phyloP scores from a whole-genome alignment of 2,888 invertebrate genomes.

The Hypsopygia costalis region DNA sequence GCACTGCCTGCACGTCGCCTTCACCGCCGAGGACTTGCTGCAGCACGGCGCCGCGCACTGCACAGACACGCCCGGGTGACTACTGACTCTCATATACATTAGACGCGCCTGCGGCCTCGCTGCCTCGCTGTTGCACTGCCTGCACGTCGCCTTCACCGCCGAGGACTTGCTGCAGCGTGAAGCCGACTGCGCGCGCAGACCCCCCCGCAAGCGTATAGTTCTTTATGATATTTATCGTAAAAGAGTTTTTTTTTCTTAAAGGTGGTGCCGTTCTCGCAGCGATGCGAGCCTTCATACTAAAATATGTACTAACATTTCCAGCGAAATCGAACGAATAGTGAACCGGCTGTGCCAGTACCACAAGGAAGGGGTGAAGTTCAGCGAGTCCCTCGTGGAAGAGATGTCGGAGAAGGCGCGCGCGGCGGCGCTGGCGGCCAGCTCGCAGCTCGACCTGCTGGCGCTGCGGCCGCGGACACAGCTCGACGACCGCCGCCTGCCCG shows the following conservation, averaged over 20 bases:
- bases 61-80: constrained; percentile 12
- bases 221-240: too few relatives aligned
- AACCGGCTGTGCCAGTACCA: constrained; percentile 45
- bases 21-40: neutral
- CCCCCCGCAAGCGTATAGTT: too few relatives aligned
- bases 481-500: constrained; percentile 34
- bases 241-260: too few relatives aligned
- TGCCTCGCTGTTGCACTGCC: constrained; percentile 44
- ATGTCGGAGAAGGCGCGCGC: constrained; percentile 42
- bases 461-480: constrained; percentile 17
- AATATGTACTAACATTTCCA: too few relatives aligned
- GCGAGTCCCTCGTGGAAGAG: constrained; percentile 39
- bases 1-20: constrained; percentile 37
- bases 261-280: too few relatives aligned
- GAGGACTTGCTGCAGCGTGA: neutral
- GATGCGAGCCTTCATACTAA: too few relatives aligned
- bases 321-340: constrained; percentile 43
- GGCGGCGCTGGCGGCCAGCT: constrained; percentile 41
- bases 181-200: neutral
- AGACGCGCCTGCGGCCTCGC: constrained; percentile 21
- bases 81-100: too few relatives aligned
- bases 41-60: neutral
- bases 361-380: constrained; percentile 49
- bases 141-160: constrained; percentile 24
- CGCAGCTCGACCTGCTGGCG: constrained; percentile 26